Base-by-base conservation (phyloP, 2,797 vertebrate genomes). In the Thunnus albacares region DNA sequence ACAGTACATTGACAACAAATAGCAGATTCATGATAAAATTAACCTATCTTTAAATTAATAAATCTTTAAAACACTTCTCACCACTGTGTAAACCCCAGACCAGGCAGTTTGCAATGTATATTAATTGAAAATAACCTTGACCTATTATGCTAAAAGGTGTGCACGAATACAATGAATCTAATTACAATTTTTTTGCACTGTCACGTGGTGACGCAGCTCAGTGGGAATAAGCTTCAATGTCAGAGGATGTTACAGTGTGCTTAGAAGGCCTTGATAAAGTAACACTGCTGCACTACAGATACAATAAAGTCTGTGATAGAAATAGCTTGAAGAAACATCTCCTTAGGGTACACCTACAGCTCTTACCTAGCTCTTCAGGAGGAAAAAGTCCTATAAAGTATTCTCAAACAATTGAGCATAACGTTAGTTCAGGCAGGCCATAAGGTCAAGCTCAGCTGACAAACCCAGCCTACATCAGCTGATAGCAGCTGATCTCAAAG, bases 341-440 rank as follows among this genome's bases (percentile, higher is more conserved):
- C 80, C 82, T 90, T 14, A 52, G 77, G 82, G 80, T 84, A 85
- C 81, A 87, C 72, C 82, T 71, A 77, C 74, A 85, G 77, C 82
- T 84, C 65, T 73, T 67, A 75, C 69, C 71, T 63, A 60, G 57
- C 81, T 80, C 81, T 80, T 67, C 24, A 43, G 74, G 56, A 83
- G 20, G 75, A 81, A 81, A 71, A 83, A 80, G 38, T 77, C 77
- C 71, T 72, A 63, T 81, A 81, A 91, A 87, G 63, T 88, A 88
- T 75, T 68, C 70, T 89, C 84, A 87, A 87, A 93, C 90, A 95
- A 93, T 92, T 38, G 35, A 38, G 10, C 10, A 38, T 38, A 38
- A 7, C 2, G 3, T 38, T 38, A 11, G 3, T 38, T 38, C 38
- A 38, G 11, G 38, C 38, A 38, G 38, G 38, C 11, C 38, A 38